Evolutionary conservation across 2,113 vertebrate species (phyloP), one percentile per base, ranked within the genome.

Genomic region (Dryoscopus gambensis): DNA sequence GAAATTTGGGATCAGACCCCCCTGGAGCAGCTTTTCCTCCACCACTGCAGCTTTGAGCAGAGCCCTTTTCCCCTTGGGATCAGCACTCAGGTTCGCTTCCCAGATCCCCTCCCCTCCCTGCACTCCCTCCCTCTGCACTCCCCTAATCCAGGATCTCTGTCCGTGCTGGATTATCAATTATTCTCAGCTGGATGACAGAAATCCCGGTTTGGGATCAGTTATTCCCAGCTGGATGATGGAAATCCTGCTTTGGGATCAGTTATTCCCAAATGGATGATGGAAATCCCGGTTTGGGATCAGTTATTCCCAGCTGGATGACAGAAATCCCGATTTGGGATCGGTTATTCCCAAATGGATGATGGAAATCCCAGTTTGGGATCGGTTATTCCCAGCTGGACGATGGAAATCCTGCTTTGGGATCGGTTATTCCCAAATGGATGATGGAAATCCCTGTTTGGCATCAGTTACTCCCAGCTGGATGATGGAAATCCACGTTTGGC

Each of bases 211-310:
- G 67, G 78, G 53, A n/a, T 55, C 56, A 35, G 2, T 40, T n/a
- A 4, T 27, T 74, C 42, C 27, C 44, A 22, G 0, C 62, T 60
- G 67, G 37, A 20, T 19, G 1, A 24, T 8, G 2, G 3, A 10
- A 56, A 35, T 33, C 60, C 74, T 2, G 1, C 14, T 52, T n/a
- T 68, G 67, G 77, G 53, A 30, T 55, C 56, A 35, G 2, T 40
- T n/a, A 4, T 27, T 70, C 42, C 27, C 44, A 24, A 0, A 53
- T 59, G 63, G 37, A 20, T 19, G 1, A 28, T 8, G 2, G 3
- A 10, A 60, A 35, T 31, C 60, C 74, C 2, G 1, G 40, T 42
- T 42, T 42, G 40, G 40, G 40, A 37, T 31, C 1, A 0, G 0
- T 40, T 27, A 6, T 28, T 65, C 44, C 17, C n/a, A 16, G 1